Base-by-base conservation (phyloP, 2,113 vertebrate species). In the human (Homo sapiens) region DNA sequence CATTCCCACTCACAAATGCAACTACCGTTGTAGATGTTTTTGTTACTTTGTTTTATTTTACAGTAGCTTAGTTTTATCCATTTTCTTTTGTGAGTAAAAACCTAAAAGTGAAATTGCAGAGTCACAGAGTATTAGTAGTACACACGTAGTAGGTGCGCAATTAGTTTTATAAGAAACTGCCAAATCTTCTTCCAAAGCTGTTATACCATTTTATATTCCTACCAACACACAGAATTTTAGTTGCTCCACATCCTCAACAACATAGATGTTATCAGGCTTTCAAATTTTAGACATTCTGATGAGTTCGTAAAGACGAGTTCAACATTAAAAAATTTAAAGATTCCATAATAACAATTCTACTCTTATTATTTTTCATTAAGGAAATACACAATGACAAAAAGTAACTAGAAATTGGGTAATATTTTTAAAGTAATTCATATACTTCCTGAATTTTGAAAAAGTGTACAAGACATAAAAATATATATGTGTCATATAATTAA, bases 361-460 rank as follows among this genome's bases (percentile, higher is more conserved):
- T 83, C 12, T 81, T 76, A 55, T 55, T 70, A 45, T 86, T 17
- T 90, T 76, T 76, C 20, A 35, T 75, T 87, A 87, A 25, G 40
- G 81, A 93, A 90, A 93, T 70, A 97, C 1, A 27, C 20, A 94
- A n/a, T 83, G 59, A 64, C 40, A 92, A 94, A 89, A 86, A 14
- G 35, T 18, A 89, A 57, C 14, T 89, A 8, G 40, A 94, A 79
- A 94, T 20, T 27, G 6, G 75, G 30, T 3, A 76, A n/a, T 59
- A 92, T 52, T 92, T 80, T 85, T 2, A 83, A 73, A 52, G 48
- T 55, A 68, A 81, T 66, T 45, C 27, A 64, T 45, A 18, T 85
- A 87, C 87, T 85, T 85, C 55, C 8, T 76, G 85, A 84, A 45
- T 59, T 79, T 78, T 52, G 12, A 64, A 72, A 40, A 86, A 96